phyloP scores from a whole-genome alignment of 2,888 invertebrate species.

The Villa cingulata region DNA sequence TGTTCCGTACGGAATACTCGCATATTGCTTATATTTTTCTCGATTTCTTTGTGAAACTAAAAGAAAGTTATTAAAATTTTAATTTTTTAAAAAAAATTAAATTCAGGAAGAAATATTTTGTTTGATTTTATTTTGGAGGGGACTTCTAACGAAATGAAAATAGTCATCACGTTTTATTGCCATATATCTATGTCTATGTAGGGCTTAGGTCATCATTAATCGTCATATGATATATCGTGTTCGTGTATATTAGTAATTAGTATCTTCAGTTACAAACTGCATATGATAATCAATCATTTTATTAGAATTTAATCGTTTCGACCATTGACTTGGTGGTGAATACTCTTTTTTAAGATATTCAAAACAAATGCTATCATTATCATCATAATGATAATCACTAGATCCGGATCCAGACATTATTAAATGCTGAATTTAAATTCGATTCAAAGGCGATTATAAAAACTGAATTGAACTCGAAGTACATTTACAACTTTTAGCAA shows the following conservation, averaged over 20 bases:
- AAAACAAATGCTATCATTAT: neutral
- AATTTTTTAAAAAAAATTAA: neutral
- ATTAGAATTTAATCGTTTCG: conserved; percentile 39
- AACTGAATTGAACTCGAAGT: neutral
- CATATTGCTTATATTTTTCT: conserved; percentile 36
- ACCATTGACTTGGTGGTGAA: conserved; percentile 51
- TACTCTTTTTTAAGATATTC: conserved; percentile 40
- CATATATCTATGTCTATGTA: too few relatives aligned
- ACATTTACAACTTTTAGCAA: too few relatives aligned
- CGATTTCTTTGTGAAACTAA: conserved; percentile 41
- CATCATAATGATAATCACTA: too few relatives aligned
- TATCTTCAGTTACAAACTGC: conserved; percentile 41
- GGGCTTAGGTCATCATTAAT: too few relatives aligned
- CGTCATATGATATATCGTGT: too few relatives aligned
- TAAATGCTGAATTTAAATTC: neutral
- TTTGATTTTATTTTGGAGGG: neutral
- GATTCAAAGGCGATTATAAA: neutral
- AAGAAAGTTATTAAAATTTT: conserved; percentile 20
- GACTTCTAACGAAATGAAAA: too few relatives aligned
- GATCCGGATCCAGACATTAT: too few relatives aligned
- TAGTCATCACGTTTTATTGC: too few relatives aligned
- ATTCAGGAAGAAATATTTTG: neutral
- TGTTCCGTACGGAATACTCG: conserved; percentile 53
- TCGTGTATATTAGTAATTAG: too few relatives aligned
- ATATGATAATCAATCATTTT: conserved; percentile 43